These are phyloP conservation scores for Galeopterus variegatus DNA, from an alignment of 2,113 vertebrate genomes.

Conservation along the genomic window DNA sequence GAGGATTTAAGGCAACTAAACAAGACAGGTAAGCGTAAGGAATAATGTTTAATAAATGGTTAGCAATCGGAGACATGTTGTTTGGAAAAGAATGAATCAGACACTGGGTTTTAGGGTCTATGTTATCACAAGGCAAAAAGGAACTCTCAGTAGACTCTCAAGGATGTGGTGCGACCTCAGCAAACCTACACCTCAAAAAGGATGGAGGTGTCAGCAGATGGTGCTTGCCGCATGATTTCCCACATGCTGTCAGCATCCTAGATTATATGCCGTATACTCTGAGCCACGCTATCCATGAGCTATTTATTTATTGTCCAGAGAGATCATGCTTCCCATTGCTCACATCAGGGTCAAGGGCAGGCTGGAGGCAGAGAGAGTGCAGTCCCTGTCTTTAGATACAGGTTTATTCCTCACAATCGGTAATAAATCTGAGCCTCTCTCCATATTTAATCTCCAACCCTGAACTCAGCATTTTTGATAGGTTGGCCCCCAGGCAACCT, in stretches of 20 bases:
- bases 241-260: not conserved
- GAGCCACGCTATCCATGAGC: not conserved
- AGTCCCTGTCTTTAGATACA: not conserved
- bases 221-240: not conserved
- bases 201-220: conserved; percentile 19
- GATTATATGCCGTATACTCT: not conserved
- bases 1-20: conserved; percentile 71
- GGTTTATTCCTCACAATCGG: conserved; percentile 10
- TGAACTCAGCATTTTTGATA: conserved; percentile 73
- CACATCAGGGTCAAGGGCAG: conserved; percentile 22
- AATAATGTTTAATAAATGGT: conserved; percentile 64
- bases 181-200: not conserved
- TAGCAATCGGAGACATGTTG: not conserved
- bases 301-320: conserved; percentile 28
- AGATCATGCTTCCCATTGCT: not conserved
- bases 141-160: not conserved
- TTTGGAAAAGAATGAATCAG: conserved; percentile 29
- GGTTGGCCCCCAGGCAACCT: conserved; percentile 27
- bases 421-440: conserved; percentile 53
- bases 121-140: not conserved
- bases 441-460: conserved; percentile 54
- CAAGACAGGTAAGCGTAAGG: conserved; percentile 30
- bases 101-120: not conserved
- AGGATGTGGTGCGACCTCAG: not conserved
- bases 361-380: conserved; percentile 7